Evolutionary conservation across 37 sponge, comb jelly and placozoan genomes (phyloP).

Genomic region (Spongilla lacustris): DNA sequence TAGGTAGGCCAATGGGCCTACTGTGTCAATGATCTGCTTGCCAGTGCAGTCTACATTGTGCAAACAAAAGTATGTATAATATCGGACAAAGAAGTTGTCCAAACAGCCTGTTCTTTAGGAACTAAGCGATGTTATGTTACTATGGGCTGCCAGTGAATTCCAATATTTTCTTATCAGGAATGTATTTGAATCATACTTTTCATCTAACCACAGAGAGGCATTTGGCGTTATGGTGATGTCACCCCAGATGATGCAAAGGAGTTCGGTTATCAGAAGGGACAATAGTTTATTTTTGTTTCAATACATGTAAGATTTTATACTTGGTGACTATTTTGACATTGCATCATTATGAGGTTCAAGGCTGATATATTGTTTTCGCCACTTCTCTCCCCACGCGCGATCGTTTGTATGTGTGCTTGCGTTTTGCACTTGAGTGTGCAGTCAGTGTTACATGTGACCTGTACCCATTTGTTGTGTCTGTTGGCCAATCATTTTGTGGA

Average conservation of each 20-base stretch:
- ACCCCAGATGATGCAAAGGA: constrained; percentile 84
- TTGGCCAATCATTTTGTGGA: too few species aligned
- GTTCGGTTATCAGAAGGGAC: constrained; percentile 77
- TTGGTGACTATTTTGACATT: neutral
- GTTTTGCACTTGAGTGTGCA: too few species aligned
- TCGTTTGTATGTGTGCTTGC: too few species aligned
- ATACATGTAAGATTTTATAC: neutral
- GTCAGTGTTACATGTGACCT: too few species aligned
- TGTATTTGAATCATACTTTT: neutral
- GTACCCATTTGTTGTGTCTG: too few species aligned
- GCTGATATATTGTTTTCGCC: neutral
- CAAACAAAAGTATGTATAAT: too few species aligned
- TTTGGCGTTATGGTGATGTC: constrained; percentile 93
- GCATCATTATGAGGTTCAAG: neutral
- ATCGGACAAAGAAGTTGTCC: too few species aligned
- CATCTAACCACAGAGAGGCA: constrained; percentile 50
- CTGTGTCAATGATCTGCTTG: neutral
- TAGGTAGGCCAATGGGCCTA: too few species aligned
- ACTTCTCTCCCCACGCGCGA: too few species aligned
- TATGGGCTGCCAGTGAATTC: neutral
- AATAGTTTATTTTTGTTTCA: neutral
- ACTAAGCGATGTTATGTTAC: too few species aligned
- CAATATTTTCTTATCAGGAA: neutral
- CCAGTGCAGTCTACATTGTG: too few species aligned
- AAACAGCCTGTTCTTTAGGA: too few species aligned